Evolutionary conservation across 2,888 invertebrate species (phyloP).

Genomic region (Proisotoma minuta): DNA sequence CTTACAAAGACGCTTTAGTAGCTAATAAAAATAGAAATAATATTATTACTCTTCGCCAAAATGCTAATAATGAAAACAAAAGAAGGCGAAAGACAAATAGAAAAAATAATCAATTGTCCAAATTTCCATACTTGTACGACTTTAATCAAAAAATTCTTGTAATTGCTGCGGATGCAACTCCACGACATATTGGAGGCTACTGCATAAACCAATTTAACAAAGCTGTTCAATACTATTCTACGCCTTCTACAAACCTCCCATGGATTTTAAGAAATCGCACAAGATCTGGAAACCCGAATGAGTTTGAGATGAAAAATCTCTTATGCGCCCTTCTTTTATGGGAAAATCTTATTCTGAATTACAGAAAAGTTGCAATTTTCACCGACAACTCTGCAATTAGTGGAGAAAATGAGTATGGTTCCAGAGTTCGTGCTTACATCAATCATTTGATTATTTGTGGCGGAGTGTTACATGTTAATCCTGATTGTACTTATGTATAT

Average conservation of each 20-base stretch:
- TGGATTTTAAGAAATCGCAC: slow-evolving; percentile 12
- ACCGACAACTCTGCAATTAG: slow-evolving; percentile 23
- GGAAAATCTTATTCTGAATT: slow-evolving; percentile 10
- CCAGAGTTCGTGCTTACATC: slow-evolving; percentile 4
- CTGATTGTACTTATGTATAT: background rate
- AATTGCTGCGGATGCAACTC: slow-evolving; percentile 26
- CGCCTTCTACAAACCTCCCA: slow-evolving; percentile 14
- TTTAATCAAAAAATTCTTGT: slow-evolving; percentile 64
- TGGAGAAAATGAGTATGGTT: background rate
- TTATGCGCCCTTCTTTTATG: slow-evolving; percentile 20
- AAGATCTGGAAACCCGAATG: slow-evolving; percentile 9
- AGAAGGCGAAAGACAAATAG: too few species aligned
- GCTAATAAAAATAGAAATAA: too few species aligned
- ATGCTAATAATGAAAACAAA: too few species aligned
- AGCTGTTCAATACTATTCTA: slow-evolving; percentile 22
- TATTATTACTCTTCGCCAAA: too few species aligned
- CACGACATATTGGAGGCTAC: slow-evolving; percentile 19
- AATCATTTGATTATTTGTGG: slow-evolving; percentile 18
- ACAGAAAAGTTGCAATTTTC: slow-evolving; percentile 20
- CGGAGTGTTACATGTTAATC: slow-evolving; percentile 7
- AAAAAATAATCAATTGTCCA: too few species aligned
- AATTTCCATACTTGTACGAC: too few species aligned
- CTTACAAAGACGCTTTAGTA: too few species aligned
- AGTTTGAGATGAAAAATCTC: slow-evolving; percentile 31
- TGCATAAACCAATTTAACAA: slow-evolving; percentile 16